These are phyloP conservation scores for Meghimatium bilineatum DNA, from an alignment of 2,888 invertebrate species.

Conservation along the genomic window DNA sequence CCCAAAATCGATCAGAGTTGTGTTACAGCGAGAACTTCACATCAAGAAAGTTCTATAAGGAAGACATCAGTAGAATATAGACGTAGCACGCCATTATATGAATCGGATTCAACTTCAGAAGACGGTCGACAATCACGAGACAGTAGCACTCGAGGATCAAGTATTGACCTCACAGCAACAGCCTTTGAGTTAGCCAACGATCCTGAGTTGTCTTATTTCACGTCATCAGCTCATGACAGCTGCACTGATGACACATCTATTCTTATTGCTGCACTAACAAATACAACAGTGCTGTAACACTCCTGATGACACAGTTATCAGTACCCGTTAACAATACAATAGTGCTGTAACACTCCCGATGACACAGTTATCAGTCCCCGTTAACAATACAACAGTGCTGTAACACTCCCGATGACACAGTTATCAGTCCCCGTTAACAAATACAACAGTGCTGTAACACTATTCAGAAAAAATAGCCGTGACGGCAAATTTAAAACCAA, in stretches of 20 bases:
- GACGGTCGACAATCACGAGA: conserved; percentile 26
- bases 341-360: not conserved
- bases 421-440: not conserved
- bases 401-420: not conserved
- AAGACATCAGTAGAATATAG: conserved; percentile 2
- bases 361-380: not conserved
- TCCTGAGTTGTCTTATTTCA: not conserved
- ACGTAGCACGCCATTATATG: not conserved
- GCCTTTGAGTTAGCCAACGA: not conserved
- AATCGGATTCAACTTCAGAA: conserved; percentile 40
- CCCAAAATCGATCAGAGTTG: not conserved
- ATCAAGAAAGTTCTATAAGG: too few species aligned
- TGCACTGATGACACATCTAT: conserved; percentile 18
- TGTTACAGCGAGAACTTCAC: not conserved
- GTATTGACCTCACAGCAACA: conserved; percentile 24
- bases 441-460: not conserved
- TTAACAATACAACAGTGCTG: not conserved
- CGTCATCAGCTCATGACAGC: not conserved
- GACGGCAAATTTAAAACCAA: too few species aligned
- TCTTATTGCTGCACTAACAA: conserved; percentile 27
- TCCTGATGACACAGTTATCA: not conserved
- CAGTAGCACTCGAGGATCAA: conserved; percentile 28
- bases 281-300: conserved; percentile 4
- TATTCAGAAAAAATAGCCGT: not conserved
- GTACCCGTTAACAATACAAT: not conserved